phyloP scores from a whole-genome alignment of 2,113 vertebrate species.

The Rhinoptilus africanus region DNA sequence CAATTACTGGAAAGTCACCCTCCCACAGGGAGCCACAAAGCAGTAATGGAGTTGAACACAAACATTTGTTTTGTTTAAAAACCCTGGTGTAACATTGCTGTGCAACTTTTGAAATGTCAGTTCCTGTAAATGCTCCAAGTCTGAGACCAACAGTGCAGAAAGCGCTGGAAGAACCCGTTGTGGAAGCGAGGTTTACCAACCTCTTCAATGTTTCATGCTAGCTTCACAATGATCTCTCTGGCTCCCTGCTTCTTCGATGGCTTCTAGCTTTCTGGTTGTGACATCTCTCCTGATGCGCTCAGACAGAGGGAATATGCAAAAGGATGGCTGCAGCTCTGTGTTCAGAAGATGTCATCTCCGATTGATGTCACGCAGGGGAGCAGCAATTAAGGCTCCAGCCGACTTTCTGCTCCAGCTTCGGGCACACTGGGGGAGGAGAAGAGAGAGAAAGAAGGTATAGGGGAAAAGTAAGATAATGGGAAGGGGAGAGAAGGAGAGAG shows the following conservation, averaged over 20 bases:
- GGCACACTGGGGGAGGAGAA: conserved; percentile 31
- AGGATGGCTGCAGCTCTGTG: conserved; percentile 67
- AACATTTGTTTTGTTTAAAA: conserved; percentile 70
- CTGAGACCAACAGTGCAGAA: conserved; percentile 52
- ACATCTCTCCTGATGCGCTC: conserved; percentile 74
- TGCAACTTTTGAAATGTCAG: conserved; percentile 65
- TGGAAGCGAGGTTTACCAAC: conserved; percentile 56
- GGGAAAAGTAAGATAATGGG: not conserved
- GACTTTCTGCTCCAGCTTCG: conserved; percentile 40
- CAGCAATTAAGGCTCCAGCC: conserved; percentile 64
- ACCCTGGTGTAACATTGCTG: conserved; percentile 11
- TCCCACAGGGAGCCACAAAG: conserved; percentile 23
- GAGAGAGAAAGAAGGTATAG: not conserved
- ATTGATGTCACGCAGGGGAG: conserved; percentile 66
- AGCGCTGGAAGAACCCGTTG: conserved; percentile 64
- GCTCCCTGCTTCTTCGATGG: conserved; percentile 26
- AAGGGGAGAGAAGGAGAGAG: not conserved
- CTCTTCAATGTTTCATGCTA: conserved; percentile 54
- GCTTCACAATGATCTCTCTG: conserved; percentile 26
- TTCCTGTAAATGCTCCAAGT: conserved; percentile 47
- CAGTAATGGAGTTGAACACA: conserved; percentile 31
- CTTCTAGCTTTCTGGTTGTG: conserved; percentile 71
- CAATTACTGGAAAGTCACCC: conserved; percentile 47
- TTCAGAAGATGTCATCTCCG: conserved; percentile 75
- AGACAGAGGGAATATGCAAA: conserved; percentile 83